Evolutionary conservation across 1,140 invertebrate genomes (phyloP), one percentile per base, ranked within the genome.

Genomic region (Prorops nasuta): DNA sequence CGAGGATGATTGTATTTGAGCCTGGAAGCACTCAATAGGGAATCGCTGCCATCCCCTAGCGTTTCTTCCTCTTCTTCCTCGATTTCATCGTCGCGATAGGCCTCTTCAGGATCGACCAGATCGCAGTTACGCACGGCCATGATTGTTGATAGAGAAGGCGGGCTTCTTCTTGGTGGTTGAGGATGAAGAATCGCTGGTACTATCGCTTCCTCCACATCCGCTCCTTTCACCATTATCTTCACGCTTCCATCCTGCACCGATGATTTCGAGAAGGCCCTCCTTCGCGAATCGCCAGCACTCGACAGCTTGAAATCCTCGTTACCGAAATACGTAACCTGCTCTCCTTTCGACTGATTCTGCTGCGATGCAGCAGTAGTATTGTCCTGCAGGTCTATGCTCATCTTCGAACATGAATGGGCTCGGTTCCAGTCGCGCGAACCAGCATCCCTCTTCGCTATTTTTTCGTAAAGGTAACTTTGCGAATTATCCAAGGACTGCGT

Each of bases 41-140:
- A 88, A 67, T 88, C 86, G 1, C 86, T 87, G 9, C 83, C 84
- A 60, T 87, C 84, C 38, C 84, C 84, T 18, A 78, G 72, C 3
- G 86, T 84, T 37, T 87, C 86, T 45, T 85, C 83, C 44, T 88
- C 82, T 53, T 86, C 81, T 8, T 82, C 66, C 3, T 83, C 69
- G 39, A 77, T 75, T 49, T 79, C 77, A 19, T 76, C 78, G 36
- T 68, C 64, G 31, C 71, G 65, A 48, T 71, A 70, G 3, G 59
- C 63, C 20, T 74, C 66, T 4, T 57, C 55, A 24, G 59, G 49
- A 7, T 61, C 63, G 32, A 56, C 40, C 21, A 63, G 63, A n/a
- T 65, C 60, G 10, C 54, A 57, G 6, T 60, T 56, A 21, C 66
- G 61, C n/a, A 58, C 57, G n/a, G 64, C 60, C 44, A 76, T 49